Percentiles rank a stretch among this genome's conserved stretches.
Conservation (phyloP, 1,140 invertebrate genomes). For the Rhynchophorus ferrugineus region DNA sequence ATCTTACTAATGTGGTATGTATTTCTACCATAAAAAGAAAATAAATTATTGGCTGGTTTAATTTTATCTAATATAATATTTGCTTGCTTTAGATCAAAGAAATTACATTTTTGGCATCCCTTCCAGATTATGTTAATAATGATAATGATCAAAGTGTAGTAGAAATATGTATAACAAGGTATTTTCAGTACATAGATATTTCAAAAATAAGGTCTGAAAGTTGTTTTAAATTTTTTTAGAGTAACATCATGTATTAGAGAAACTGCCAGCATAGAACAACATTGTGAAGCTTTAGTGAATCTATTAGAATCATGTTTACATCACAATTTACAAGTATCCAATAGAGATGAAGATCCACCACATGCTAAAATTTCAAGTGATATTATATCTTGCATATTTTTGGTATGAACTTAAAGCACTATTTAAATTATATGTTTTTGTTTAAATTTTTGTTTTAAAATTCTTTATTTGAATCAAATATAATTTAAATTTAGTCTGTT, state of each 20-base stretch:
- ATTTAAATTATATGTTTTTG: slow-evolving; percentile 1
- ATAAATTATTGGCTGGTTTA: no score
- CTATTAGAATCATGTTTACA: slow-evolving; percentile 80
- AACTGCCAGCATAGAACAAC: slow-evolving; percentile 77
- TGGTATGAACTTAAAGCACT: slow-evolving; percentile 53
- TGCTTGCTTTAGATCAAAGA: slow-evolving; percentile 49
- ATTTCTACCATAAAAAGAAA: no score
- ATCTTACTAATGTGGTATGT: slow-evolving; percentile 74
- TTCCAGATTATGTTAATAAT: slow-evolving; percentile 72
- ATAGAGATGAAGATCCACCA: slow-evolving; percentile 77
- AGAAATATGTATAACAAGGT: slow-evolving; percentile 78
- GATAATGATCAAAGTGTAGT: slow-evolving; percentile 90
- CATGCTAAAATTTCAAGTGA: slow-evolving; percentile 94
- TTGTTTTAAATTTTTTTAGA: slow-evolving; percentile 33
- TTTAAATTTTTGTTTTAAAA: not conserved
- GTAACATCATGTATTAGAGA: slow-evolving; percentile 85
- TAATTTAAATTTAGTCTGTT: no score
- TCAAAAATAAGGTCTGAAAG: not conserved
- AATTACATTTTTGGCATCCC: slow-evolving; percentile 73
- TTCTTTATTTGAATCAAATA: not conserved
- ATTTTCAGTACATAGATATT: not conserved
- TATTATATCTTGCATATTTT: slow-evolving; percentile 87
- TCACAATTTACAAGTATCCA: slow-evolving; percentile 77
- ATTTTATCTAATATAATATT: slow-evolving; percentile 25
- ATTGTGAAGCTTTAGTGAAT: slow-evolving; percentile 72